Evolutionary conservation across 2,797 vertebrate species (phyloP), one percentile per base, ranked within the genome.

Genomic region (Paedocypris micromegethes): DNA sequence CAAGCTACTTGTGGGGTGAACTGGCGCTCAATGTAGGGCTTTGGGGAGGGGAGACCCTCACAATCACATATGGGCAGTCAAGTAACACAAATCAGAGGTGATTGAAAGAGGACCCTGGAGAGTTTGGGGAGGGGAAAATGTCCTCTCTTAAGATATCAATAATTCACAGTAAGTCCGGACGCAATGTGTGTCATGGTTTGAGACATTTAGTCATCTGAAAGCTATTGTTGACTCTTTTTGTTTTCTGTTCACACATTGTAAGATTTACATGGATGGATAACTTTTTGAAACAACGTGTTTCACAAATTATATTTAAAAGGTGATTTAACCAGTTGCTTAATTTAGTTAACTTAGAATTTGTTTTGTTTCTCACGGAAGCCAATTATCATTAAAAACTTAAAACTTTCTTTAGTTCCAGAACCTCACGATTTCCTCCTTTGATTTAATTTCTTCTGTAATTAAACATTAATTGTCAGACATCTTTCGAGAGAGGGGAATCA

Each of bases 121-220:
- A 87, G 77, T 80, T 73, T 63, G 55, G 78, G 73, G 73, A 80
- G 77, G 74, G 80, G 73, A 63, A 81, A 82, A 80, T 83, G 87
- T 78, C 79, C 81, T 81, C 88, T 90, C 80, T 90, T 90, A 87
- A 88, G 82, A 86, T 85, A 87, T 91, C 81, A 88, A 90, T 89
- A 87, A 90, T 90, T 88, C 73, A 91, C 81, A 58, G 72, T 72
- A 69, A 75, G 65, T 75, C 72, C 70, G 69, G 72, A 67, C 70
- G 65, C 72, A 69, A 68, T 76, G 72, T 68, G 66, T 71, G 58
- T 74, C 67, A 68, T 74, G 64, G 72, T 72, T 59, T 61, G 48
- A 57, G 69, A 63, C 55, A 8, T 72, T 58, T 77, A 70, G 72
- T 79, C 71, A 73, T 78, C 69, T 56, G 64, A 72, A 78, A 66